These are phyloP conservation scores for Atethmia centrago DNA, from an alignment of 2,888 invertebrate species.

Conservation along the genomic window DNA sequence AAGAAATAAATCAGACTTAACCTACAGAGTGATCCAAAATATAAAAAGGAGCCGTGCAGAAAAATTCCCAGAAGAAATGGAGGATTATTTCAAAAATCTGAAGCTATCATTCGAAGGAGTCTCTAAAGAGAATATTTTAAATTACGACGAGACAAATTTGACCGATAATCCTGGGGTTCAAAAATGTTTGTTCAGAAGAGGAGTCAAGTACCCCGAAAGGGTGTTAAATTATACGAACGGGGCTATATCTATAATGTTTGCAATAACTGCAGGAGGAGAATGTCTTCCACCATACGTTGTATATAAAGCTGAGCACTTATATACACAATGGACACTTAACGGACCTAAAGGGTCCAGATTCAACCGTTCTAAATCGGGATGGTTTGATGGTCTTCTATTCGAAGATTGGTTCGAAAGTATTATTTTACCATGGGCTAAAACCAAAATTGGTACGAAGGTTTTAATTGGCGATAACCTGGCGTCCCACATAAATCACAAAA, in stretches of 20 bases:
- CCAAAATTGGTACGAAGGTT: slow-evolving; percentile 10
- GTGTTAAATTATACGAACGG: slow-evolving; percentile 1
- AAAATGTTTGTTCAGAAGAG: background rate
- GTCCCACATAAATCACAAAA: background rate
- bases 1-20: background rate
- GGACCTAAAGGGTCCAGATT: slow-evolving; percentile 4
- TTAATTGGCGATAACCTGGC: slow-evolving; percentile 10
- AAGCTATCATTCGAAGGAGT: background rate
- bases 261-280: background rate
- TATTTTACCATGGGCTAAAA: slow-evolving; percentile 4
- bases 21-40: slow-evolving; percentile 3
- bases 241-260: background rate
- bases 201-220: background rate
- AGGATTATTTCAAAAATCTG: background rate
- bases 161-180: background rate
- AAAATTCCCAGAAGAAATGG: too few species aligned
- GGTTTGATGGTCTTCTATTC: slow-evolving; percentile 3
- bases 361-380: slow-evolving; percentile 14
- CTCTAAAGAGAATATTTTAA: background rate
- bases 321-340: background rate
- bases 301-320: slow-evolving; percentile 6
- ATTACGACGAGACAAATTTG: background rate
- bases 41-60: background rate
- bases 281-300: background rate
- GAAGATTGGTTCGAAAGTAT: slow-evolving; percentile 19